These are phyloP conservation scores for Eubucco bourcierii DNA, from an alignment of 2,113 vertebrate genomes.

Conservation along the genomic window DNA sequence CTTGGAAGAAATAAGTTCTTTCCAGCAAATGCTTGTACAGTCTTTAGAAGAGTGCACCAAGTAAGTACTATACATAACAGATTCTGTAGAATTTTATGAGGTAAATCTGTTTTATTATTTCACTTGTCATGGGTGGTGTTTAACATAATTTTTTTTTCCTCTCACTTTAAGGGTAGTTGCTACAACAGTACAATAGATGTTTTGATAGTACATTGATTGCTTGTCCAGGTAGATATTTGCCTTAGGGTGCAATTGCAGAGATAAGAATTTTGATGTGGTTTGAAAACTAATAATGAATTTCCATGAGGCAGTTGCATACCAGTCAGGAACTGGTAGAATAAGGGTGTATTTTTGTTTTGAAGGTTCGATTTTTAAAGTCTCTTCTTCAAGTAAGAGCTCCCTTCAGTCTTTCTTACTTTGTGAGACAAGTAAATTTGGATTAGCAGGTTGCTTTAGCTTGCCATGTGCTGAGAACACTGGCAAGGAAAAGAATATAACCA, in stretches of 20 bases:
- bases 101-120: neutral
- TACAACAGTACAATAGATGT: too few relatives aligned
- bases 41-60: constrained; percentile 96
- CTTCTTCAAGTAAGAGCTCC: too few relatives aligned
- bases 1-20: constrained; percentile 95
- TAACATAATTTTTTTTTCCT: too few relatives aligned
- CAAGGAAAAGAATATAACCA: neutral
- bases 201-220: neutral
- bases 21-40: constrained; percentile 97
- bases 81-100: neutral
- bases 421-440: neutral
- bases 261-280: neutral
- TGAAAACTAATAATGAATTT: neutral
- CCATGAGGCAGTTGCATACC: neutral
- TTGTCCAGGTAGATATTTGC: neutral
- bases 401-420: too few relatives aligned
- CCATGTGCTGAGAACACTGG: neutral
- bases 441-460: neutral
- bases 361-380: neutral
- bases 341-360: neutral
- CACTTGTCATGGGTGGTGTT: neutral
- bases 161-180: too few relatives aligned
- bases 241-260: neutral
- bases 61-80: constrained; percentile 76
- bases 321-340: neutral